Evolutionary conservation across 2,797 vertebrate genomes (phyloP), one percentile per base, ranked within the genome.

Genomic region (Glyptemys insculpta): DNA sequence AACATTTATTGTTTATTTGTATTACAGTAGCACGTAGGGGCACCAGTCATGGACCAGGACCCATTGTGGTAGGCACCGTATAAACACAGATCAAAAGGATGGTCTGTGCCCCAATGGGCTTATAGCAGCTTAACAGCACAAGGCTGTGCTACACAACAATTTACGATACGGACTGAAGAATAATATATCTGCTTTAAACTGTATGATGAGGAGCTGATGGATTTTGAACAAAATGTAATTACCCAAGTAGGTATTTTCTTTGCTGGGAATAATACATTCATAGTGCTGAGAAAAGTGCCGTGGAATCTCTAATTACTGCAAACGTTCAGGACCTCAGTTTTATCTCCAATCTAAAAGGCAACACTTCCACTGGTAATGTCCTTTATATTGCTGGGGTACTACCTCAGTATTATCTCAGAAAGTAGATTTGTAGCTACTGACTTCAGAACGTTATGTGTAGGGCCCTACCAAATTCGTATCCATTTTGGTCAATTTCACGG

Each of bases 381-480:
- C 50, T 74, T 79, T 57, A 44, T 0, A 0, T 27, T 81, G 44
- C 47, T 88, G 37, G 41, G 72, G 23, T 27, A 8, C 0, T 1
- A n/a, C 9, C 19, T 89, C 10, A 0, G 0, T 59, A 12, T 47
- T 74, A 47, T 6, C 31, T 79, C 16, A 6, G 37, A 41, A 2
- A 19, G 54, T 29, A 37, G 54, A 16, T 56, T 4, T 57, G 14
- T 16, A 5, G 18, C 34, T 44, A 23, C 72, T 44, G 12, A 44
- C 12, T 19, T 88, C n/a, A 78, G 81, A 53, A 79, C 16, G 49
- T 59, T 8, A 19, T 52, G 18, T 53, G 3, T 21, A 53, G 52
- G 52, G 52, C 52, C 52, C 52, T 53, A 53, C 52, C 19, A 53
- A 53, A 53, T 21, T 53, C 52, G 21, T 19, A 53, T 53, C 52